A percentile compares a stretch with the other conserved stretches of the same genome.
Evolutionary conservation across 1,140 invertebrate species (phyloP).

Genomic region (Drosophila jambulina): DNA sequence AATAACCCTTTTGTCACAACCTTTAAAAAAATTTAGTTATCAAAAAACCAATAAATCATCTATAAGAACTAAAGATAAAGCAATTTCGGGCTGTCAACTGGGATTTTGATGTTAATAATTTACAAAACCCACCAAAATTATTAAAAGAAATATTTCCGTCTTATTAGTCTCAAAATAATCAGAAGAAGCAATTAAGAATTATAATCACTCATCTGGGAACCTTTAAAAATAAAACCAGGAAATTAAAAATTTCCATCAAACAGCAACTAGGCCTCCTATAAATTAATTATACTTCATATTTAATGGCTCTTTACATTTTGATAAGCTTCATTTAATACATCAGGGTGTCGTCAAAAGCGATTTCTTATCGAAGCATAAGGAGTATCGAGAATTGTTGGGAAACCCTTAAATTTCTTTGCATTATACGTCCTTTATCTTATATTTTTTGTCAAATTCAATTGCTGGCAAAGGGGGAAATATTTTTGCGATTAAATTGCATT

Average conservation of each 20-base stretch:
- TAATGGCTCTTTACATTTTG: slow-evolving; percentile 6
- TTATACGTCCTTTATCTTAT: background rate
- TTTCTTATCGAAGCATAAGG: slow-evolving; percentile 21
- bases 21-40: background rate
- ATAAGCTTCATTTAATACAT: slow-evolving; percentile 26
- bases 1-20: background rate
- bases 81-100: no score
- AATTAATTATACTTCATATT: slow-evolving; percentile 6
- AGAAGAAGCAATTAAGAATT: background rate
- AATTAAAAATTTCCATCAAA: slow-evolving; percentile 3
- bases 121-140: background rate
- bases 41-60: background rate
- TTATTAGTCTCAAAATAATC: background rate
- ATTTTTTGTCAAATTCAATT: slow-evolving; percentile 32
- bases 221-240: background rate
- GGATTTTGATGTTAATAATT: background rate
- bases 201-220: slow-evolving; percentile 6
- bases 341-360: background rate
- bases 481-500: slow-evolving; percentile 67
- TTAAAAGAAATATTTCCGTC: background rate
- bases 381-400: background rate
- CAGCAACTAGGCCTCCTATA: background rate
- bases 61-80: background rate
- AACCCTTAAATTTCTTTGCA: background rate
- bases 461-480: slow-evolving; percentile 11